These are phyloP conservation scores for Karalla daura DNA, from an alignment of 2,797 vertebrate genomes.

Conservation along the genomic window DNA sequence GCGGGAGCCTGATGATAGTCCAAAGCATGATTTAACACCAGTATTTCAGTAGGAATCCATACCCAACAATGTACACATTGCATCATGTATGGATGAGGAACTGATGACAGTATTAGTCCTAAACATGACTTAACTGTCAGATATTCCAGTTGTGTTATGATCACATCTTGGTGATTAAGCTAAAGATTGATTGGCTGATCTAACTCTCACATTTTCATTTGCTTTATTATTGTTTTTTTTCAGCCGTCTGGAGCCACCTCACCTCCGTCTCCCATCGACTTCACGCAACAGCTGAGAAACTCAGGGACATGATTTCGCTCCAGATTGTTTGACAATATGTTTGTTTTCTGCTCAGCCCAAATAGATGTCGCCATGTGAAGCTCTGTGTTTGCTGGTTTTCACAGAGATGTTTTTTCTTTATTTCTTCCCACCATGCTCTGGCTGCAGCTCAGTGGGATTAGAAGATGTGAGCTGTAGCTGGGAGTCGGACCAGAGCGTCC, in stretches of 20 bases:
- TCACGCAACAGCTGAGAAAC: conserved; percentile 24
- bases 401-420: too few relatives aligned
- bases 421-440: background rate
- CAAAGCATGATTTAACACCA: background rate
- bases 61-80: background rate
- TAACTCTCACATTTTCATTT: too few relatives aligned
- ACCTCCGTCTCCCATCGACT: conserved; percentile 10
- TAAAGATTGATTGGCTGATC: too few relatives aligned
- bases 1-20: background rate
- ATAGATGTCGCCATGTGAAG: conserved; percentile 23
- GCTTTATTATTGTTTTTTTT: too few relatives aligned
- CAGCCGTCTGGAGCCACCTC: conserved; percentile 20
- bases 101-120: too few relatives aligned
- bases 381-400: conserved; percentile 1
- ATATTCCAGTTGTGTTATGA: too few relatives aligned
- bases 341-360: conserved; percentile 18
- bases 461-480: too few relatives aligned
- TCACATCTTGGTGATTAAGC: too few relatives aligned
- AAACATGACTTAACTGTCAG: background rate
- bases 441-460: too few relatives aligned
- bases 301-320: conserved; percentile 12
- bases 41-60: background rate
- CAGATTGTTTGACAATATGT: conserved; percentile 30
- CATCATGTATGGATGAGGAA: background rate
- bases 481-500: conserved; percentile 23